Conservation (phyloP, 2,797 vertebrate genomes). For the Macropus fuliginosus region DNA sequence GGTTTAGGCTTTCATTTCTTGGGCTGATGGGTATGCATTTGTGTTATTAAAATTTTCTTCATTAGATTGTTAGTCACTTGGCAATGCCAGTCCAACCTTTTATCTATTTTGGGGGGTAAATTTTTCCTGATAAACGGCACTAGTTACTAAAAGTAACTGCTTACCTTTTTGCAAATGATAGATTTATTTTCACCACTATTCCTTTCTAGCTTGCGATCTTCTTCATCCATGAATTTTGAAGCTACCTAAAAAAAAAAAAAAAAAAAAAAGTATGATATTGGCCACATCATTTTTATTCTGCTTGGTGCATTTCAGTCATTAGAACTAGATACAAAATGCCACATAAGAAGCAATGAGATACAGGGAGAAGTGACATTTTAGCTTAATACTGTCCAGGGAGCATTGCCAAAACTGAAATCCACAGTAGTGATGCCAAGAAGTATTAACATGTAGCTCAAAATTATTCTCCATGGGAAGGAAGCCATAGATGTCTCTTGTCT, state of each 20-base stretch:
- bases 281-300: background rate
- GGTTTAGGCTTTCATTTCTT: background rate
- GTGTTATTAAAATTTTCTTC: background rate
- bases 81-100: background rate
- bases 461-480: constrained; percentile 49
- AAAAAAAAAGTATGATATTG: background rate
- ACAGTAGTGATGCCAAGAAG: constrained; percentile 45
- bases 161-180: background rate
- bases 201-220: background rate
- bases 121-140: background rate
- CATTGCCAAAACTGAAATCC: constrained; percentile 53
- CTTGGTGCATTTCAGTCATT: constrained; percentile 44
- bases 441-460: constrained; percentile 53
- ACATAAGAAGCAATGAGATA: constrained; percentile 35
- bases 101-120: background rate
- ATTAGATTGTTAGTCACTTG: background rate
- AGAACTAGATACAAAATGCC: constrained; percentile 29
- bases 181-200: background rate
- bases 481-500: background rate
- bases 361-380: constrained; percentile 36
- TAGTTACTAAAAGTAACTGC: background rate
- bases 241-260: constrained; percentile 38
- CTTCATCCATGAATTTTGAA: background rate
- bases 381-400: constrained; percentile 2
- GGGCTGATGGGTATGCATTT: background rate